Base-by-base conservation (phyloP, 2,888 invertebrate species). In the Hirtodrosophila cameraria region DNA sequence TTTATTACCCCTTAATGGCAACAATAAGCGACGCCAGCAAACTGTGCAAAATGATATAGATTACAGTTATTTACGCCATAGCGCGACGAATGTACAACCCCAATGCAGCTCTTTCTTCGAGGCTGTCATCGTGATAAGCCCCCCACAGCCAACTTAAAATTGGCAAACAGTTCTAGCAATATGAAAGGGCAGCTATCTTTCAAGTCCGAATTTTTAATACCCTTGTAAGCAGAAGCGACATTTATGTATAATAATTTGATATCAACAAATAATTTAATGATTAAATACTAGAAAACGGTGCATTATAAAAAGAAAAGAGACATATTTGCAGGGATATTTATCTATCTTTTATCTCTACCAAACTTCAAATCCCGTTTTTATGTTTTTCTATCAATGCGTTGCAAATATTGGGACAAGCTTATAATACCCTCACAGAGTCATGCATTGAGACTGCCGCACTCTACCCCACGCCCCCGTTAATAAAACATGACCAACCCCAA, bases 11-110 rank as follows among this genome's bases (percentile, higher is more conserved):
- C 33, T 67, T 58, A 36, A 16, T 48, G 46, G 50, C 35, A 65
- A 61, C 68, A 52, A 39, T 38, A 48, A 53, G 63, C 35, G 36
- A 54, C 46, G 49, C 43, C 28, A 46, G 18, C 43, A 54, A 58
- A 60, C 64, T 53, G 52, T 48, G 50, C 16, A 43, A 63, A 59
- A 36, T 41, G 38, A 59, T 70, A 57, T 52, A 57, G 53, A 57
- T 62, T 66, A 42, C 58, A 48, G 45, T 55, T 66, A 58, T 69
- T 53, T 20, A n/a, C n/a, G 31, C 48, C 27, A 23, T 3, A 12
- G 6, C 33, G 18, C 41, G 23, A 30, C 23, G 27, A 3, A 28
- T 45, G n/a, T 59, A 38, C 42, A 54, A 46, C 41, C 39, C 46
- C 52, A 33, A 31, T 41, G 30, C 35, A 28, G 30, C 42, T 31